phyloP scores from a whole-genome alignment of 1,140 invertebrate genomes.

The Camponotus pennsylvanicus region DNA sequence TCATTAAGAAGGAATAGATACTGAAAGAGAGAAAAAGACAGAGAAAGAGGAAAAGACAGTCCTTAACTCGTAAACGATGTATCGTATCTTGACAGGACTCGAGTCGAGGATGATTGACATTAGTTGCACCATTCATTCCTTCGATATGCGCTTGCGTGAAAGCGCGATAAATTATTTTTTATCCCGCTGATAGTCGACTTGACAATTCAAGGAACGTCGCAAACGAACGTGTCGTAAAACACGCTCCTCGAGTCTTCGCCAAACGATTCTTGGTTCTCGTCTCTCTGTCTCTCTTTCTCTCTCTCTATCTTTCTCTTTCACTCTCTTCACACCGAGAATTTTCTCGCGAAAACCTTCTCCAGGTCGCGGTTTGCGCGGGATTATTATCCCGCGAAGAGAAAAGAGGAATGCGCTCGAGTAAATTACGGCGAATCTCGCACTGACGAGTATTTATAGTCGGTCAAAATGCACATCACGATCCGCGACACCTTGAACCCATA shows the following conservation, averaged over 20 bases:
- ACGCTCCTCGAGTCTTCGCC: background rate
- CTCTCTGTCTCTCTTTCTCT: background rate
- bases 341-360: background rate
- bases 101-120: constrained; percentile 48
- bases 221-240: constrained; percentile 31
- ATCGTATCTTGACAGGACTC: background rate
- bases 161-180: constrained; percentile 54
- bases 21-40: background rate
- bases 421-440: constrained; percentile 44
- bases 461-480: constrained; percentile 29
- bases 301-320: background rate
- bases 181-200: constrained; percentile 18
- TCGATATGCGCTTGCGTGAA: background rate
- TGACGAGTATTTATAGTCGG: constrained; percentile 37
- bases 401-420: background rate
- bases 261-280: background rate
- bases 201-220: constrained; percentile 31
- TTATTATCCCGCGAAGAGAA: constrained; percentile 23
- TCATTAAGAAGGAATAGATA: too few relatives aligned
- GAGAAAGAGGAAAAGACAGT: constrained; percentile 7
- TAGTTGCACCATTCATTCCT: background rate
- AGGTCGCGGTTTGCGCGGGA: background rate
- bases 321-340: background rate
- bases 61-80: constrained; percentile 31
- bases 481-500: constrained; percentile 42